Percentiles rank a stretch among this genome's conserved stretches.
phyloP scores from a whole-genome alignment of 1,140 invertebrate genomes.

The Polyergus mexicanus region DNA sequence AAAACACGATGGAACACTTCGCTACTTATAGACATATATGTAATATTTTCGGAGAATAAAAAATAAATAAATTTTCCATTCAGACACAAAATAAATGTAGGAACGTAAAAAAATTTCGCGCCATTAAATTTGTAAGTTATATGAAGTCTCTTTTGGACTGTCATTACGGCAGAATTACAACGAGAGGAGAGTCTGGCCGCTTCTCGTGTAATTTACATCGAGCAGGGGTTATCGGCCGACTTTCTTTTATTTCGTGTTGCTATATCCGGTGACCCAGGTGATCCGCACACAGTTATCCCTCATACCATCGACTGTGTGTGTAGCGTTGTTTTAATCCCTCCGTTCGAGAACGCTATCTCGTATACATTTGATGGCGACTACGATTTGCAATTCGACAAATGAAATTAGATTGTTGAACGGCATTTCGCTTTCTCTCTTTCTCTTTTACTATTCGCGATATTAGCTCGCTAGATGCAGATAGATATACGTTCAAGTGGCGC shows the following conservation, averaged over 20 bases:
- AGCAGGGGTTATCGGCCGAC: constrained; percentile 33
- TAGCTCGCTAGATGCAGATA: no score
- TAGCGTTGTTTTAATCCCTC: constrained; percentile 21
- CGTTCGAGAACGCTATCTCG: neutral
- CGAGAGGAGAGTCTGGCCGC: constrained; percentile 13
- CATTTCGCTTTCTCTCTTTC: neutral
- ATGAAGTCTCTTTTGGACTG: neutral
- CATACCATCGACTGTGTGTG: neutral
- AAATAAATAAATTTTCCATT: neutral
- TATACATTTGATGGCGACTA: no score
- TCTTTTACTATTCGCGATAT: neutral
- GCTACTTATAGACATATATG: neutral
- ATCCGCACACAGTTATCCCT: constrained; percentile 16
- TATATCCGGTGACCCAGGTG: constrained; percentile 34
- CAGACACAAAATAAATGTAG: neutral
- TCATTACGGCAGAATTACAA: constrained; percentile 11
- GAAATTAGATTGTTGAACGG: neutral
- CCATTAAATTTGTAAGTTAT: constrained; percentile 24
- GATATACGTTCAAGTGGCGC: no score
- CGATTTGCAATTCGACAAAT: no score
- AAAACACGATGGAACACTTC: neutral
- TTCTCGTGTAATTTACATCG: constrained; percentile 42
- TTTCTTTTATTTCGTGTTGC: constrained; percentile 25
- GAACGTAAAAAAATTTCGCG: neutral
- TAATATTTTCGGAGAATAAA: neutral